A percentile compares a stretch with the other conserved stretches of the same genome.
Evolutionary conservation across 2,113 vertebrate species (phyloP).

Genomic region (Romanogobio albipinnatus): DNA sequence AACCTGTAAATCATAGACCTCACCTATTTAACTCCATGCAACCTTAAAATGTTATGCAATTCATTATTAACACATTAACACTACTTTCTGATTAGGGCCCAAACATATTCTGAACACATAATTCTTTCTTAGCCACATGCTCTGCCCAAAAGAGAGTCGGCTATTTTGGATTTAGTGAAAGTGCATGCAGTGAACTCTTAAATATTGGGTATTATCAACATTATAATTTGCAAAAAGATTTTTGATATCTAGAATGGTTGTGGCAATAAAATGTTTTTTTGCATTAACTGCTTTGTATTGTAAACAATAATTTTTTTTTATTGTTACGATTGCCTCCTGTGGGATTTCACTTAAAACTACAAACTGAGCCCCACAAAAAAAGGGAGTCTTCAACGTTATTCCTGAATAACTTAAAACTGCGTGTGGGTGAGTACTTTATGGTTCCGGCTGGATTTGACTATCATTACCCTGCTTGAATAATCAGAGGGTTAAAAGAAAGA

Average conservation of each 20-base stretch:
- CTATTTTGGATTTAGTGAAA: background rate
- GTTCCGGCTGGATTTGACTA: too few relatives aligned
- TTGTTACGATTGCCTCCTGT: too few relatives aligned
- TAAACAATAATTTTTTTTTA: too few relatives aligned
- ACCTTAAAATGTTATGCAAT: background rate
- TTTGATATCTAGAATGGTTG: background rate
- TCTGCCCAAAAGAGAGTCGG: background rate
- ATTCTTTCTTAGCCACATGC: background rate
- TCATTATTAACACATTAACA: background rate
- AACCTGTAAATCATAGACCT: conserved; percentile 73
- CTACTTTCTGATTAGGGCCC: background rate
- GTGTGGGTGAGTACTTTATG: too few relatives aligned
- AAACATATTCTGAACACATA: background rate
- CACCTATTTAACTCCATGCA: background rate
- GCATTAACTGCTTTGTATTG: too few relatives aligned
- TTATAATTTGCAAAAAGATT: background rate
- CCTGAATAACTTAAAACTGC: too few relatives aligned
- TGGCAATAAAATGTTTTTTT: too few relatives aligned
- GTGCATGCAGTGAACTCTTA: background rate
- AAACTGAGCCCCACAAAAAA: too few relatives aligned
- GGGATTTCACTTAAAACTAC: too few relatives aligned
- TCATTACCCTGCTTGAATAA: too few relatives aligned
- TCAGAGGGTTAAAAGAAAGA: too few relatives aligned
- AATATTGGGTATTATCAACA: background rate
- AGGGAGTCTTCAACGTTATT: too few relatives aligned